Conservation (phyloP, 2,113 vertebrate genomes). For the Crotalus horridus region DNA sequence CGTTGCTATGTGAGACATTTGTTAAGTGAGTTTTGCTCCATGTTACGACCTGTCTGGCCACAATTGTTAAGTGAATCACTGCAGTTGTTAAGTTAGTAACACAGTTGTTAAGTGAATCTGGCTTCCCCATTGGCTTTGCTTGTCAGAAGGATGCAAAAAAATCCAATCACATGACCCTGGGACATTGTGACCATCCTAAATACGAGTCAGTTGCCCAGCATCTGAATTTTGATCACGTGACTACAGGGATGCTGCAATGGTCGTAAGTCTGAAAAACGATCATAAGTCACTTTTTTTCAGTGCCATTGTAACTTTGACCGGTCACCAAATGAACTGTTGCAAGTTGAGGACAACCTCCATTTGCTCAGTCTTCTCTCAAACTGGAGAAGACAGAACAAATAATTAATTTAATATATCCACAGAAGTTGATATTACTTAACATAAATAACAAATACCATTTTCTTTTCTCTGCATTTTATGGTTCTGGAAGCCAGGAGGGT, state of each 20-base stretch:
- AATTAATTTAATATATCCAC: neutral
- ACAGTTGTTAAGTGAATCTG: neutral
- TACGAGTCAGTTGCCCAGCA: neutral
- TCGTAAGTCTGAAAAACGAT: neutral
- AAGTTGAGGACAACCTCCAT: neutral
- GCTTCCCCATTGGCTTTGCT: neutral
- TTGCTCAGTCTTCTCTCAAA: neutral
- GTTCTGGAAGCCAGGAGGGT: neutral
- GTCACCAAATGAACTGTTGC: neutral
- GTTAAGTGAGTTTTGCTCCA: neutral
- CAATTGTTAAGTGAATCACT: neutral
- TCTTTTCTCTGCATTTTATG: neutral
- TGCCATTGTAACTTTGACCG: neutral
- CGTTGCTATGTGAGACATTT: neutral
- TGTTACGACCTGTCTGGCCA: neutral
- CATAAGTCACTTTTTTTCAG: neutral
- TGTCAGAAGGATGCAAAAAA: neutral
- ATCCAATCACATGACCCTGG: neutral
- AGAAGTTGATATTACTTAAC: neutral
- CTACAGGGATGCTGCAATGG: neutral
- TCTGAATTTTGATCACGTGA: neutral
- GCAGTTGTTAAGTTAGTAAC: neutral
- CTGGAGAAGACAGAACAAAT: too few relatives aligned
- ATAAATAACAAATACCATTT: neutral
- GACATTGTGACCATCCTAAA: neutral